A percentile compares a stretch with the other conserved stretches of the same genome.
phyloP scores from a whole-genome alignment of 2,797 vertebrate species.

The Eospalax fontanierii region DNA sequence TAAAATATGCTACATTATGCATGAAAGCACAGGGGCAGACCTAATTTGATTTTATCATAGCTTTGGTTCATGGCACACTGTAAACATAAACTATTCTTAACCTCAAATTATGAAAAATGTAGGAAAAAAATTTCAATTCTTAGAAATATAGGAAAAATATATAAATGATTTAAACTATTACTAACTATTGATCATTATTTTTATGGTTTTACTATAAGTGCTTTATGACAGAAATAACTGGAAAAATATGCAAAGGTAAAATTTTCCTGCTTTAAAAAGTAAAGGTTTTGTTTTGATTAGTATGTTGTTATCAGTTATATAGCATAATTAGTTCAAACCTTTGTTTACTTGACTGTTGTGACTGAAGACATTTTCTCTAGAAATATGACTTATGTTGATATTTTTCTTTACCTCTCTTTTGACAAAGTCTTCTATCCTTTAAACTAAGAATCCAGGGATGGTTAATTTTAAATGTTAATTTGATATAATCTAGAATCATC shows the following conservation, averaged over 20 bases:
- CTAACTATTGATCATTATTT: neutral
- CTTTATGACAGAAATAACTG: neutral
- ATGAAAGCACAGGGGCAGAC: neutral
- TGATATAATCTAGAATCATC: neutral
- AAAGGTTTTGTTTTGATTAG: neutral
- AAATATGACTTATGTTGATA: neutral
- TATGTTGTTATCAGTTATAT: neutral
- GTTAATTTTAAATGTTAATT: neutral
- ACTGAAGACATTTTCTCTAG: neutral
- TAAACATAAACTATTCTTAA: neutral
- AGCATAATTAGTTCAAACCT: neutral
- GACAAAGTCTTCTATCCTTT: neutral
- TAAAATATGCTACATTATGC: neutral
- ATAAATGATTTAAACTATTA: neutral
- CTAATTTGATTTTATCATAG: slow-evolving; percentile 6
- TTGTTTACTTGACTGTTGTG: neutral
- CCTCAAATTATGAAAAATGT: neutral
- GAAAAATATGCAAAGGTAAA: neutral
- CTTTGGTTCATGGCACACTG: neutral
- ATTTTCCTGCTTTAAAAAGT: neutral
- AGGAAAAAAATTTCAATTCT: neutral
- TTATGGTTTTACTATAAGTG: neutral
- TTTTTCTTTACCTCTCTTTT: neutral
- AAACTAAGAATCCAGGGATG: neutral
- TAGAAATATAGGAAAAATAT: neutral